Base-by-base conservation (phyloP, 2,113 vertebrate species). In the Xenus cinereus region DNA sequence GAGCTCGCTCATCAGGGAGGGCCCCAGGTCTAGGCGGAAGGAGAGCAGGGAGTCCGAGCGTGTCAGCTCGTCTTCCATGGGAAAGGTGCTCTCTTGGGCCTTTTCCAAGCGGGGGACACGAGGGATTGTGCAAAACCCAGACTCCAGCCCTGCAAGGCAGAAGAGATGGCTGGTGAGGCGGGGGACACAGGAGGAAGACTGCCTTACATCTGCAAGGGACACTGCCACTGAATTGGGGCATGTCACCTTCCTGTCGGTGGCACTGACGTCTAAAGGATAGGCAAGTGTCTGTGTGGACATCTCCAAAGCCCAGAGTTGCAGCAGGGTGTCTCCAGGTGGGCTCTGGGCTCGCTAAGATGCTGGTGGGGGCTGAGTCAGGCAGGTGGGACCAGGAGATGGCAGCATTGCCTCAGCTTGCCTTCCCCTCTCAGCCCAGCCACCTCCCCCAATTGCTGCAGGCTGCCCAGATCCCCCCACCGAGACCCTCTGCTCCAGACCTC, bases 1-100 rank as follows among this genome's bases (percentile, higher is more conserved):
- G 2, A 99, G 98, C 97, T 99, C 99, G 0, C 97, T 98, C 99
- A 99, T 99, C 27, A 99, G 98, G 9, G 99, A 99, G 30, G 99
- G 99, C 20, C 99, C 99, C 6, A 99, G 98, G 96, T 99, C 99
- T 5, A 99, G 96, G 14, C 98, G 99, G 97, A 99, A 99, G n/a
- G 99, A 99, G 79, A 98, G 94, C 60, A 99, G 97, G 56, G 99
- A 99, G 96, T 99, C 99, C 0, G 99, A 99, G 76, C 98, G 98
- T 2, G 95, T 98, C 48, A 98, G 96, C 57, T 97, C 96, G 0
- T 96, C 89, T 95, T 98, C 98, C 22, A 97, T 51, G 0, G 97
- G 76, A 77, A 97, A 97, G 92, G 96, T 67, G 15, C 96, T 98
- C 48, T 98, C 98, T 19, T 96, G 97, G 67, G 98, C 90, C 85